Percentiles rank a stretch among this genome's conserved stretches.
These are phyloP conservation scores for Indicator indicator DNA, from an alignment of 2,113 vertebrate species.

Conservation along the genomic window DNA sequence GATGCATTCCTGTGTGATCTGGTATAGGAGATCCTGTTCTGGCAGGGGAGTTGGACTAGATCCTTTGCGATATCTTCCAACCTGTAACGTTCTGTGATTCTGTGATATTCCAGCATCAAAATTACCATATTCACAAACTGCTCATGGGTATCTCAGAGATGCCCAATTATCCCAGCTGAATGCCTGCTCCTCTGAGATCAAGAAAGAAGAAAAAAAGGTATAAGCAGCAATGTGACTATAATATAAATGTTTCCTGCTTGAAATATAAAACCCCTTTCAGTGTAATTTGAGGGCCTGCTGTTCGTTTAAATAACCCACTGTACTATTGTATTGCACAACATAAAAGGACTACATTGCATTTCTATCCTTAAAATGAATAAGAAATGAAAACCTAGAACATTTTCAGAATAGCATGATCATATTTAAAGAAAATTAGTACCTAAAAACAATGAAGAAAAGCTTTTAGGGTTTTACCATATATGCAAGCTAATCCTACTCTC, in stretches of 20 bases:
- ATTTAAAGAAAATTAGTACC: not conserved
- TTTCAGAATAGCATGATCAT: not conserved
- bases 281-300: constrained; percentile 30
- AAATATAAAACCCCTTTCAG: constrained; percentile 13
- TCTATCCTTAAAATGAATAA: not conserved
- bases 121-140: not conserved
- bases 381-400: not conserved
- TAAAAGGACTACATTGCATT: not conserved
- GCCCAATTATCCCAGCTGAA: not conserved
- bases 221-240: not conserved
- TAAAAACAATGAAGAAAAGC: not conserved
- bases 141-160: not conserved
- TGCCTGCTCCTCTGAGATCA: not conserved
- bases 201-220: not conserved
- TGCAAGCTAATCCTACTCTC: not conserved
- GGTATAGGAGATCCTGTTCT: too few relatives aligned
- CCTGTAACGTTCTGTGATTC: too few relatives aligned
- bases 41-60: too few relatives aligned
- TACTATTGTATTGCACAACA: not conserved
- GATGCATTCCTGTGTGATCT: too few relatives aligned
- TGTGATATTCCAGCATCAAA: not conserved
- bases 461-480: not conserved
- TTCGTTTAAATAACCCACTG: constrained; percentile 39
- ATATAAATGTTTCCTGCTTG: constrained; percentile 38
- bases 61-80: too few relatives aligned